Evolutionary conservation across 2,113 vertebrate species (phyloP).

Genomic region (Bagarius yarrelli): DNA sequence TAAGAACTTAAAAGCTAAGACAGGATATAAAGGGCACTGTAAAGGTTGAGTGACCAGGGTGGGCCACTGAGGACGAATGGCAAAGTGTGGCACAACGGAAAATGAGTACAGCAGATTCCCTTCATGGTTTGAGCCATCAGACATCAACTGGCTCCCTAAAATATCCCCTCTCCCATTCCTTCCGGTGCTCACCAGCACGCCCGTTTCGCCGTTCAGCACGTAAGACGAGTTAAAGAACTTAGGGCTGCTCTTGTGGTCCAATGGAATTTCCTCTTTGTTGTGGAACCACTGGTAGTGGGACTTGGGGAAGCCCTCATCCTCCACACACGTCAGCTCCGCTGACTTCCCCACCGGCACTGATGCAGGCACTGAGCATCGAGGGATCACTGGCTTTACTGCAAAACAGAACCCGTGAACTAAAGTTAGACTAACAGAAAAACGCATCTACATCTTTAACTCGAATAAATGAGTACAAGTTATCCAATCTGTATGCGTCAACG

Average conservation of each 20-base stretch:
- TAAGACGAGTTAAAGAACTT: constrained; percentile 88
- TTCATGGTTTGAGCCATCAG: constrained; percentile 64
- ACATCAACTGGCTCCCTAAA: constrained; percentile 75
- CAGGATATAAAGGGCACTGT: constrained; percentile 46
- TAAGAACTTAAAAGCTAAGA: constrained; percentile 14
- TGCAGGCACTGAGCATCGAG: constrained; percentile 85
- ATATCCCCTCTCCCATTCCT: constrained; percentile 63
- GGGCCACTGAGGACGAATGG: constrained; percentile 42
- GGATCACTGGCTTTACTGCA: constrained; percentile 87
- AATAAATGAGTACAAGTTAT: background rate
- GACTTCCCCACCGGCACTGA: constrained; percentile 91
- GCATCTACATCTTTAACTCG: background rate
- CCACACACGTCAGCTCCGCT: constrained; percentile 83
- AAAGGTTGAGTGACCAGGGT: constrained; percentile 48
- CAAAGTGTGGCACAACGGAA: constrained; percentile 61
- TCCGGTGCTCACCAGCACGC: constrained; percentile 83
- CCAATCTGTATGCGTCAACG: constrained; percentile 41
- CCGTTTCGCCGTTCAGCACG: constrained; percentile 73
- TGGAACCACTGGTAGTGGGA: constrained; percentile 94
- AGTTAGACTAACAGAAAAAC: background rate
- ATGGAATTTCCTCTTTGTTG: constrained; percentile 78
- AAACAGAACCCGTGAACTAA: constrained; percentile 9
- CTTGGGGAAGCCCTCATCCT: constrained; percentile 86
- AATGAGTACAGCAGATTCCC: constrained; percentile 73
- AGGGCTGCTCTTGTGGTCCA: constrained; percentile 76